These are phyloP conservation scores for Phymanthus crucifer DNA, from an alignment of 92 coral and sea anemone species.

Conservation along the genomic window DNA sequence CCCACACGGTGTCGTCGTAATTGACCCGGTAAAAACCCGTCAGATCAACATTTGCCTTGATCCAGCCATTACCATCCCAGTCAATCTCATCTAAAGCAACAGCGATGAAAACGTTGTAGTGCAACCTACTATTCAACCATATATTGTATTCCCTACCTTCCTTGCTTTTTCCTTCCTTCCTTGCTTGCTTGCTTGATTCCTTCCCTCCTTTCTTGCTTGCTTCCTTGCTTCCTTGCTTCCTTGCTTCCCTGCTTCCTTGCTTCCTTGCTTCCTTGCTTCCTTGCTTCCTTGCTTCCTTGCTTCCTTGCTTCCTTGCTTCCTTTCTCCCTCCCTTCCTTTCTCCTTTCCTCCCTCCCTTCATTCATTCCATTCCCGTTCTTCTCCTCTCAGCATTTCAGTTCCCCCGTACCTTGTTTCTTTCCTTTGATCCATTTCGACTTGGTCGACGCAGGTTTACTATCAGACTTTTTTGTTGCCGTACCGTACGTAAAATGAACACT, in stretches of 20 bases:
- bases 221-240: no score
- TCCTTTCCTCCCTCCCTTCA: not conserved
- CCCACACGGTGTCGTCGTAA: slow-evolving; percentile 67
- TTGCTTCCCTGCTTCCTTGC: no score
- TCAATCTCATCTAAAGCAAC: slow-evolving; percentile 39
- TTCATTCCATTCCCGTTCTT: no score
- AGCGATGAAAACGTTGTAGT: no score
- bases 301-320: no score
- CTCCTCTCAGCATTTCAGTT: not conserved
- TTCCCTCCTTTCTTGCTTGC: no score
- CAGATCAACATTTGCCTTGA: slow-evolving; percentile 66
- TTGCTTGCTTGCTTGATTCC: no score
- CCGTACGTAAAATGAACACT: not conserved
- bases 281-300: no score
- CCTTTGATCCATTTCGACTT: not conserved
- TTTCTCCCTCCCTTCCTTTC: not conserved
- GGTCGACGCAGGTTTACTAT: not conserved
- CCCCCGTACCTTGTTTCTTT: not conserved
- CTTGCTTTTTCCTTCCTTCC: no score
- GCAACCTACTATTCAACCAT: no score
- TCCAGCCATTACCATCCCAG: slow-evolving; percentile 83
- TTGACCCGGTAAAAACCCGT: slow-evolving; percentile 78
- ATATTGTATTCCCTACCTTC: no score
- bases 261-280: no score
- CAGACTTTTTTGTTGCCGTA: not conserved